phyloP scores from a whole-genome alignment of 1,140 invertebrate genomes.

The Lycorma delicatula region DNA sequence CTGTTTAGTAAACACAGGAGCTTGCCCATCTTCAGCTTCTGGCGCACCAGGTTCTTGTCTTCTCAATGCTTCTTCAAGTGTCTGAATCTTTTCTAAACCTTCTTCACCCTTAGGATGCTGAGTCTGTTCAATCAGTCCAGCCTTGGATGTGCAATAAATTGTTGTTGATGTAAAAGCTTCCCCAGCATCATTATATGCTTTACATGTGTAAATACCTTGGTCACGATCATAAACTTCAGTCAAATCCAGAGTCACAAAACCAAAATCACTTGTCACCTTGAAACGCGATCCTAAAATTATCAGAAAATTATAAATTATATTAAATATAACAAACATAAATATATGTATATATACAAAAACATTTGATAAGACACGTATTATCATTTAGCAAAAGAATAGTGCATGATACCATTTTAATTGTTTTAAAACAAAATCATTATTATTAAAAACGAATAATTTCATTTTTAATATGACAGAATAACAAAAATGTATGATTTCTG shows the following conservation, averaged over 20 bases:
- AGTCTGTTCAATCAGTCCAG: constrained; percentile 74
- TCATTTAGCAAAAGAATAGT: not conserved
- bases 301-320: not conserved
- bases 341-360: not conserved
- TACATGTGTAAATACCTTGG: constrained; percentile 88
- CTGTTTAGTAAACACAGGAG: constrained; percentile 80
- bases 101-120: constrained; percentile 90
- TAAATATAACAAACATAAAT: not conserved
- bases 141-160: constrained; percentile 71
- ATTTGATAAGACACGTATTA: not conserved
- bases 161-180: constrained; percentile 89
- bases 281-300: constrained; percentile 53
- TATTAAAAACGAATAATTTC: too few relatives aligned
- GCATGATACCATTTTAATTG: too few relatives aligned
- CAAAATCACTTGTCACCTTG: constrained; percentile 84
- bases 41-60: constrained; percentile 54
- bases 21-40: constrained; percentile 66
- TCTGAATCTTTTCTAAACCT: constrained; percentile 82
- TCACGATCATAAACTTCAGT: constrained; percentile 87
- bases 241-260: constrained; percentile 82
- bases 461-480: too few relatives aligned
- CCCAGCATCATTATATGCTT: constrained; percentile 74
- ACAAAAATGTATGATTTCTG: too few relatives aligned
- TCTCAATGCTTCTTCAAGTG: constrained; percentile 76
- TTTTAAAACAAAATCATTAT: too few relatives aligned